Base-by-base conservation (phyloP, 2,113 vertebrate genomes). In the Brachyhypopomus gauderio region DNA sequence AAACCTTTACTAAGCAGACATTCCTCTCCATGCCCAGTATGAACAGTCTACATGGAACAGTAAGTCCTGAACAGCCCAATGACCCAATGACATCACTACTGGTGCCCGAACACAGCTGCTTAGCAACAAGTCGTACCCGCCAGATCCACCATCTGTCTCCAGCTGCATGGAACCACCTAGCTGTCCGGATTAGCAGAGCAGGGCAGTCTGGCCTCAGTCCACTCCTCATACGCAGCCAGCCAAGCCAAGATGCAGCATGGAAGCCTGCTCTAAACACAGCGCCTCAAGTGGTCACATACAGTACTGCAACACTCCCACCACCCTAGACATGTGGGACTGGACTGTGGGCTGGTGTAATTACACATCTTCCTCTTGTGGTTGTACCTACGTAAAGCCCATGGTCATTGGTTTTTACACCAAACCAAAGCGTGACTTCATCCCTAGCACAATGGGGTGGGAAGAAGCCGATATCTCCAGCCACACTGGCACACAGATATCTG, bases 221-320 rank as follows among this genome's bases (percentile, higher is more conserved):
- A 75, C 22, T 8, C 19, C 25, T 66, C 16, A 22, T 16, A 34
- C 12, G 45, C 9, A 52, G 12, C 59, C 30, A 48, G 22, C 66
- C 5, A 52, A 59, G 77, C 77, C 77, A 79, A 71, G 66, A 60
- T 58, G 71, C 41, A 16, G 48, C 72, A 67, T 72, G 67, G 62
- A 34, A 34, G 71, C 71, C 52, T 38, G 27, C 69, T 66, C 45
- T 4, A 7, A 81, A 23, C 14, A 20, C 45, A 20, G 48, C 17
- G 27, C 5, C 41, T 23, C 20, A 58, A 60, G 58, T 52, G 12
- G 20, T 60, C 19, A 60, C 58, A 60, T 3, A 60, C n/a, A 52
- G 45, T 11, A 52, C 45, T 3, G 12, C 12, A 52, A 14, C 45
- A 12, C 20, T 60, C 19, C 58, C 9, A 20, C 11, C n/a, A 60